Percentiles rank a stretch among this genome's conserved stretches.
Conservation (phyloP, 2,888 invertebrate species). For the Anagyrus pseudococci region DNA sequence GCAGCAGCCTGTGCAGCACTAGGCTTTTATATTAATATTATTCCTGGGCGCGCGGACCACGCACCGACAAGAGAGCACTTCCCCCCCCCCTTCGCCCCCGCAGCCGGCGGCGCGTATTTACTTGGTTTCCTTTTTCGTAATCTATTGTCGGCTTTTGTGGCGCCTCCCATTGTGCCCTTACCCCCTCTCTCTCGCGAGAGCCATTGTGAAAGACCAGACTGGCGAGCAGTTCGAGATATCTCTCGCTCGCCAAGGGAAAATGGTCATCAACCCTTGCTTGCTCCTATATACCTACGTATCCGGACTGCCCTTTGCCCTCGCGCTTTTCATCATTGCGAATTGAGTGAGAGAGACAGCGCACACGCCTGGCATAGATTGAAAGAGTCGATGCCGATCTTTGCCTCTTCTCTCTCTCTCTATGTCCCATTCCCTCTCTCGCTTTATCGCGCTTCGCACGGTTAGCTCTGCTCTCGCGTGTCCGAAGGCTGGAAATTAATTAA, state of each 20-base stretch:
- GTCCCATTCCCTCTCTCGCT: neutral
- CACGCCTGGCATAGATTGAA: no score
- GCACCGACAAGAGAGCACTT: no score
- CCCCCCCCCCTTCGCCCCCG: constrained; percentile 23
- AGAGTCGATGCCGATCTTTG: constrained; percentile 1
- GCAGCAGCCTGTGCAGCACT: no score
- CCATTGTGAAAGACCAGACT: constrained; percentile 1
- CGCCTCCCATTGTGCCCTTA: constrained; percentile 47
- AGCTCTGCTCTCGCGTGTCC: no score
- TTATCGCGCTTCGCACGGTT: no score
- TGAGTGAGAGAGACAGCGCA: constrained; percentile 36
- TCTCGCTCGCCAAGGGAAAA: no score
- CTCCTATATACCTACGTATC: no score
- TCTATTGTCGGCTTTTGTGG: constrained; percentile 52
- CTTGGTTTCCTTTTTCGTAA: constrained; percentile 56
- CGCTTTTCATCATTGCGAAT: constrained; percentile 41
- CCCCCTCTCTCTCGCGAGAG: neutral
- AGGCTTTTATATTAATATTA: constrained; percentile 49
- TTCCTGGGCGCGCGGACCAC: constrained; percentile 50
- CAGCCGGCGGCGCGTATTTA: constrained; percentile 45
- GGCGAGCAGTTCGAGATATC: neutral
- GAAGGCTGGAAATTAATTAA: constrained; percentile 22
- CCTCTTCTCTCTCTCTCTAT: neutral
- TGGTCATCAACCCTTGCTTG: constrained; percentile 12
- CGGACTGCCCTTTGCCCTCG: no score